phyloP scores from a whole-genome alignment of 2,888 invertebrate species.

The Phengaris alcon region DNA sequence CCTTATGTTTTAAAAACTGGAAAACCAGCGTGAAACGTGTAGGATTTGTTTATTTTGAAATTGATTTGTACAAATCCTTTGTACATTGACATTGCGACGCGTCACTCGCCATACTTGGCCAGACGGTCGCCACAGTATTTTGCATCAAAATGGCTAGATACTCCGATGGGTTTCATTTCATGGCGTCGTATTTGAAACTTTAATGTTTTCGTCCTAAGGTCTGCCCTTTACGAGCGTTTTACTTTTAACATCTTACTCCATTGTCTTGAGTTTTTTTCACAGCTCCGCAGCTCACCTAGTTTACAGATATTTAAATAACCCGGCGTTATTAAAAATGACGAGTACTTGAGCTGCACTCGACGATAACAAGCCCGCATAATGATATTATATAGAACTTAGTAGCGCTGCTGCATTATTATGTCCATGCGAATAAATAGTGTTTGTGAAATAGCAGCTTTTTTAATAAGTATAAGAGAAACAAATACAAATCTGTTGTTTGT shows the following conservation, averaged over 20 bases:
- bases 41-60: no score
- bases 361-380: conserved; percentile 13
- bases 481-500: no score
- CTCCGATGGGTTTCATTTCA: conserved; percentile 28
- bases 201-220: conserved; percentile 57
- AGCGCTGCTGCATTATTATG: conserved; percentile 11
- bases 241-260: conserved; percentile 60
- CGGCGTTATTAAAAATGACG: conserved; percentile 23
- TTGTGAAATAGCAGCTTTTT: neutral
- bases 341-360: conserved; percentile 10
- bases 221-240: conserved; percentile 61
- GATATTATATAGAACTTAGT: conserved; percentile 10
- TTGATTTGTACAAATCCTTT: neutral
- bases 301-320: conserved; percentile 20
- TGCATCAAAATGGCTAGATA: neutral
- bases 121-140: neutral
- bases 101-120: neutral
- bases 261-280: conserved; percentile 46
- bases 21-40: no score
- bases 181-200: conserved; percentile 44
- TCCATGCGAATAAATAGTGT: neutral
- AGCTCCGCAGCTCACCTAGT: conserved; percentile 23
- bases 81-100: neutral
- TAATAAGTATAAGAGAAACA: no score
- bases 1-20: no score